Evolutionary conservation across 2,113 vertebrate species (phyloP).

Genomic region (Sus scrofa): DNA sequence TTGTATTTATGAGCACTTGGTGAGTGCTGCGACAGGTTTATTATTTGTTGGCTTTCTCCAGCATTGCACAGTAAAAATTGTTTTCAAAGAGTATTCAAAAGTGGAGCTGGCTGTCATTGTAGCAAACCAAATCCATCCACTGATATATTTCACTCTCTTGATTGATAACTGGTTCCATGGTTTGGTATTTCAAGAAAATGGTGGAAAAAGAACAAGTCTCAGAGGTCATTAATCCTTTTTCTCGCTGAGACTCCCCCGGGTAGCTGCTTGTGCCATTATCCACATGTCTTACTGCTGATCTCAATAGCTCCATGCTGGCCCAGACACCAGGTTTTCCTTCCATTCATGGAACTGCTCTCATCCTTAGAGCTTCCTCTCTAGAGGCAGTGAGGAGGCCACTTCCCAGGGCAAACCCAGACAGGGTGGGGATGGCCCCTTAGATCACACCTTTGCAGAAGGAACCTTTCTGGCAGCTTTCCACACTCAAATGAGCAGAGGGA

Average conservation of each 20-base stretch:
- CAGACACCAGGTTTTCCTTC: slow-evolving; percentile 61
- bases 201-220: slow-evolving; percentile 78
- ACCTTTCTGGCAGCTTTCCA: not conserved
- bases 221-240: slow-evolving; percentile 85
- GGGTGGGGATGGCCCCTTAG: not conserved
- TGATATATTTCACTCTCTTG: slow-evolving; percentile 86
- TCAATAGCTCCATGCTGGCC: slow-evolving; percentile 67
- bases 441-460: not conserved
- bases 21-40: slow-evolving; percentile 89
- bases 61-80: slow-evolving; percentile 89
- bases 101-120: slow-evolving; percentile 86
- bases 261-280: slow-evolving; percentile 79
- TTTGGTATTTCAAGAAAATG: slow-evolving; percentile 86
- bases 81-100: slow-evolving; percentile 89
- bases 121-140: slow-evolving; percentile 86
- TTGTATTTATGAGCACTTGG: slow-evolving; percentile 87
- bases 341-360: not conserved
- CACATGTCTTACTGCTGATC: slow-evolving; percentile 81
- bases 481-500: not conserved
- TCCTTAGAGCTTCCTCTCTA: rapidly evolving
- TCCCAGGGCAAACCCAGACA: not conserved
- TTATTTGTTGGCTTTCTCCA: slow-evolving; percentile 91
- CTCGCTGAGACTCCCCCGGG: slow-evolving; percentile 77
- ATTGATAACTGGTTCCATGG: slow-evolving; percentile 87
- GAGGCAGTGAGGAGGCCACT: too few relatives aligned